Conservation (phyloP, 2,113 vertebrate species). For the Balaeniceps rex region DNA sequence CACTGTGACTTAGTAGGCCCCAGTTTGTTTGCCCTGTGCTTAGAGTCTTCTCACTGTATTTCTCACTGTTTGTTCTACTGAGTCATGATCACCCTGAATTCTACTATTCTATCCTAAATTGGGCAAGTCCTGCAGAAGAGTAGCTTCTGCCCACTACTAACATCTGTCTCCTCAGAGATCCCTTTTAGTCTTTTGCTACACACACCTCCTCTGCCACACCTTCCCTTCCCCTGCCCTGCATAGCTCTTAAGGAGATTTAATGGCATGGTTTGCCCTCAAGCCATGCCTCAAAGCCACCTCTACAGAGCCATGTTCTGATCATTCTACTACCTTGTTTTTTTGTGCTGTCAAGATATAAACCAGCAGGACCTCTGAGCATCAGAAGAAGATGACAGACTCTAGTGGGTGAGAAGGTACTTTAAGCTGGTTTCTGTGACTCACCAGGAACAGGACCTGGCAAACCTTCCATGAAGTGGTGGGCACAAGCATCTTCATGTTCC, state of each 20-base stretch:
- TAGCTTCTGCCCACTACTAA: not conserved
- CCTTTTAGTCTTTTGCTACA: not conserved
- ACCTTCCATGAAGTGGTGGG: too few species aligned
- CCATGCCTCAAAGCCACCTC: not conserved
- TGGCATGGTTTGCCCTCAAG: not conserved
- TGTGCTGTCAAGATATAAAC: not conserved
- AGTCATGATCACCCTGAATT: not conserved
- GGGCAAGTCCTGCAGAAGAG: not conserved
- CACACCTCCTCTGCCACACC: not conserved
- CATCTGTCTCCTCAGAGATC: not conserved
- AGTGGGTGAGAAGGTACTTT: not conserved
- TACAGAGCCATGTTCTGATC: not conserved
- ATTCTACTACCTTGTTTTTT: not conserved
- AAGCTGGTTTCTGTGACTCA: not conserved
- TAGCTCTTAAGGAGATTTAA: not conserved
- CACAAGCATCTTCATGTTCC: not conserved
- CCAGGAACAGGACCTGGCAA: not conserved
- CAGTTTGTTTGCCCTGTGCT: not conserved
- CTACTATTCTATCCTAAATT: not conserved
- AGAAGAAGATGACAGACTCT: not conserved
- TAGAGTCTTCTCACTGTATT: not conserved
- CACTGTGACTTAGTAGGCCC: not conserved
- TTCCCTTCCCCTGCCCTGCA: not conserved
- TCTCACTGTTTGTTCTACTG: not conserved
- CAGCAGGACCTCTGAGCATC: not conserved